These are phyloP conservation scores for Tenualosa thibaudeaui DNA, from an alignment of 2,797 vertebrate species.

Conservation along the genomic window DNA sequence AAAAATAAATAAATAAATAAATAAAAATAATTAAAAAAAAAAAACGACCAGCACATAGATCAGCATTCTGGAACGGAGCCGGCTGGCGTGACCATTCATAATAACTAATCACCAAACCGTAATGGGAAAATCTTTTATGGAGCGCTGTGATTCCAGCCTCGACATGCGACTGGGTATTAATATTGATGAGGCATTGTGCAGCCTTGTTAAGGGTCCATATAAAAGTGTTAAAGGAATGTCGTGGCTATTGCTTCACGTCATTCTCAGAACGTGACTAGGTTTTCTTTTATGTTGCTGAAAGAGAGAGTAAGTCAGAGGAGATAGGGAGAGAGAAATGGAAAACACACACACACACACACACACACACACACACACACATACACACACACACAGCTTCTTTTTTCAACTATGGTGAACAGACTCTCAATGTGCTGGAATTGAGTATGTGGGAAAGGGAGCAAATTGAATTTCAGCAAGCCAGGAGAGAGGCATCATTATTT, in stretches of 20 bases:
- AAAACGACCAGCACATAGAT: constrained; percentile 17
- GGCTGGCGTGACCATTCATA: constrained; percentile 50
- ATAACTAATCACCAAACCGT: constrained; percentile 54
- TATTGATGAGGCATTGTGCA: constrained; percentile 51
- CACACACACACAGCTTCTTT: neutral
- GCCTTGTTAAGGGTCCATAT: constrained; percentile 45
- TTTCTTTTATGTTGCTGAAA: neutral
- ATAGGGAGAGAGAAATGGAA: neutral
- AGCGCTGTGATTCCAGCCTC: constrained; percentile 28
- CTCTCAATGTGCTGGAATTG: neutral
- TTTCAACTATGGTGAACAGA: neutral
- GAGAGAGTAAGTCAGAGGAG: neutral
- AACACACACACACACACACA: constrained; percentile 4
- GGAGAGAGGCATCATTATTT: too few relatives aligned
- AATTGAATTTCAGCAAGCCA: too few relatives aligned
- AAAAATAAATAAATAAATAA: neutral
- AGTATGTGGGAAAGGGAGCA: too few relatives aligned
- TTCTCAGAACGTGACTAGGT: neutral
- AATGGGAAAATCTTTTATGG: constrained; percentile 52
- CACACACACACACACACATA: neutral
- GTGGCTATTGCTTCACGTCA: constrained; percentile 13
- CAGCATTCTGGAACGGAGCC: constrained; percentile 37
- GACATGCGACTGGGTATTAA: constrained; percentile 45
- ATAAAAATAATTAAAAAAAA: constrained; percentile 18
- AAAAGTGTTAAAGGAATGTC: constrained; percentile 42